Base-by-base conservation (phyloP, 2,797 vertebrate genomes). In the Pampus argenteus region DNA sequence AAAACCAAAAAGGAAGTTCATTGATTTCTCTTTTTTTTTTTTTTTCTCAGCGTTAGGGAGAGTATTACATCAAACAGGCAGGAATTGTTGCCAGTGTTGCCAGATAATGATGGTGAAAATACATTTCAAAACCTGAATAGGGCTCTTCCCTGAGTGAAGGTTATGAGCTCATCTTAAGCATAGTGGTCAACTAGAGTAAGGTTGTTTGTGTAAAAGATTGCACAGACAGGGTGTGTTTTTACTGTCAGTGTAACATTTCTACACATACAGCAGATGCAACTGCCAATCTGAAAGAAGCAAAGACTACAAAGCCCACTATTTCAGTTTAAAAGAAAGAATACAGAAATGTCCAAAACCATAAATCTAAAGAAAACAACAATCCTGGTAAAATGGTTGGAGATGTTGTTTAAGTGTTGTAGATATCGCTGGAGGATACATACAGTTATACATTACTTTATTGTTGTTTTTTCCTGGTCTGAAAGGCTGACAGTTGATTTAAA, bases 11-110 rank as follows among this genome's bases (percentile, higher is more conserved):
- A 47, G 74, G 70, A 81, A 75, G 69, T 88, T 71, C 6, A 54
- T 11, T 14, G 56, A 78, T 86, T 87, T 83, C 72, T 73, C 76
- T 55, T 84, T 80, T 25, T 84, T 76, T 73, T 74, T 55, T 84
- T 80, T 25, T 84, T 76, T 64, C 44, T 42, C 51, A 75, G 47
- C 3, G 0, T 71, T 48, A 72, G 1, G 48, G 50, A 9, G 7
- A 51, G 15, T 23, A 23, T 64, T 66, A 20, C 17, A 74, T 36
- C 45, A 73, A 71, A 60, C 26, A 42, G 56, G 23, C 47, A 18
- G 28, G 42, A 26, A 75, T 26, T 57, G 49, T 34, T 65, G 44
- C 51, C 40, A 20, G 48, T 57, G 49, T 34, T 65, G 44, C 51
- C 40, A 20, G 48, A 57, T 36, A 51, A 50, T 62, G 14, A 70